phyloP scores from a whole-genome alignment of 2,797 vertebrate genomes.

The Cossypha polioptera region DNA sequence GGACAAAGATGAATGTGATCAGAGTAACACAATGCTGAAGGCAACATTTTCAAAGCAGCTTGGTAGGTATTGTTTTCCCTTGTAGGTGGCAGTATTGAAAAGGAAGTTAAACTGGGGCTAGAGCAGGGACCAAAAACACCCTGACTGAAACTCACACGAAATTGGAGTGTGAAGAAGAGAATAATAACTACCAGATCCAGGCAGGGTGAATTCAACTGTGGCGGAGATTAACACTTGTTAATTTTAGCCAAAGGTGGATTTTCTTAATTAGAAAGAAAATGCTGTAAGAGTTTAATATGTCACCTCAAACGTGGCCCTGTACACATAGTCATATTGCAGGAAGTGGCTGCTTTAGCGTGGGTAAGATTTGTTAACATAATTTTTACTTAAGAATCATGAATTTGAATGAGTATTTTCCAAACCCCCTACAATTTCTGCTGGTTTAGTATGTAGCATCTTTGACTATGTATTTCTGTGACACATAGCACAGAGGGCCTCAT shows the following conservation, averaged over 20 bases:
- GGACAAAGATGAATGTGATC: slow-evolving; percentile 96
- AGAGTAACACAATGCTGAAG: slow-evolving; percentile 76
- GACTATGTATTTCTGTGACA: not conserved
- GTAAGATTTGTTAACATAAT: not conserved
- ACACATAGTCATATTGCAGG: not conserved
- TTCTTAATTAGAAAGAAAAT: not conserved
- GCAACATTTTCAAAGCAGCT: slow-evolving; percentile 70
- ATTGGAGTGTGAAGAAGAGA: not conserved
- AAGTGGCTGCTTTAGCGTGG: not conserved
- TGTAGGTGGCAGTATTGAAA: slow-evolving; percentile 66
- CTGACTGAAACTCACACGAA: not conserved
- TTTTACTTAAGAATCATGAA: not conserved
- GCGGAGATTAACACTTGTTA: not conserved
- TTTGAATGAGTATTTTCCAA: not conserved
- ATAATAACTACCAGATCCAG: not conserved
- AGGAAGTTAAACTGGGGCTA: not conserved
- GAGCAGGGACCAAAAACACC: not conserved
- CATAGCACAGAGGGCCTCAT: not conserved
- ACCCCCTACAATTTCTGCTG: not conserved
- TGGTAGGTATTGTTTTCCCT: slow-evolving; percentile 55
- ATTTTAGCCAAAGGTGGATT: not conserved
- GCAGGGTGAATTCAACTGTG: not conserved
- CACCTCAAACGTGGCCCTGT: not conserved
- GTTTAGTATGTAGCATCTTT: not conserved
- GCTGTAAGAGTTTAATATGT: not conserved